Conservation (phyloP, 30 jellyfish, hydroid and myxozoan species). For the Aurelia aurita region DNA sequence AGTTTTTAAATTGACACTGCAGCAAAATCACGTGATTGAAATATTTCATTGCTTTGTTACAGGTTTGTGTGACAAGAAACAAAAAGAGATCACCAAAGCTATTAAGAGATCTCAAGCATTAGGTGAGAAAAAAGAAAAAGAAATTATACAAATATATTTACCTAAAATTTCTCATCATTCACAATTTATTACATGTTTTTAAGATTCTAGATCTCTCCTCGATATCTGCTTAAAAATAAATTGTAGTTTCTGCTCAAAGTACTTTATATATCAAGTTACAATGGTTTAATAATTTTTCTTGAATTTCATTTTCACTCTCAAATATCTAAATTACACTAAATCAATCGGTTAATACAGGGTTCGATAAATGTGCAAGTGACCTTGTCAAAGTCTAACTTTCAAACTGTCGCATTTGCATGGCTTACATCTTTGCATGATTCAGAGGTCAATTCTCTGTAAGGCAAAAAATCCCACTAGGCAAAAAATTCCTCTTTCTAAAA, state of each 20-base stretch:
- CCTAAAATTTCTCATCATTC: not conserved
- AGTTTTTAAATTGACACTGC: not conserved
- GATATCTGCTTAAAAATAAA: not conserved
- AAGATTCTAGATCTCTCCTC: too few species aligned
- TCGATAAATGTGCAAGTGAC: not conserved
- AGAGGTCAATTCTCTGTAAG: not conserved
- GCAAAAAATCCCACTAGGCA: too few species aligned
- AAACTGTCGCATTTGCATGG: not conserved
- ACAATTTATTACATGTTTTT: not conserved
- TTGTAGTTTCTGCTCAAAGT: not conserved
- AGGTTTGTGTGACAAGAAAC: conserved; percentile 88
- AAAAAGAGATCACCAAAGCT: conserved; percentile 70
- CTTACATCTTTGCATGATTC: not conserved
- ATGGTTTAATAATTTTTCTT: too few species aligned
- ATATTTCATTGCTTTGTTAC: not conserved
- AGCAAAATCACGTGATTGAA: not conserved
- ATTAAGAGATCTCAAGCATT: conserved; percentile 72
- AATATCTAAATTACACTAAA: not conserved
- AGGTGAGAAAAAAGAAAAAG: conserved; percentile 27
- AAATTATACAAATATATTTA: too few species aligned
- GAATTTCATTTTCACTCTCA: not conserved
- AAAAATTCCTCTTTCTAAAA: too few species aligned
- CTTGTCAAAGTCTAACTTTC: not conserved
- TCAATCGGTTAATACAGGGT: too few species aligned
- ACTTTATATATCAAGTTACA: not conserved